phyloP scores from a whole-genome alignment of 2,888 invertebrate genomes.

The Xestoiulus laeticollis region DNA sequence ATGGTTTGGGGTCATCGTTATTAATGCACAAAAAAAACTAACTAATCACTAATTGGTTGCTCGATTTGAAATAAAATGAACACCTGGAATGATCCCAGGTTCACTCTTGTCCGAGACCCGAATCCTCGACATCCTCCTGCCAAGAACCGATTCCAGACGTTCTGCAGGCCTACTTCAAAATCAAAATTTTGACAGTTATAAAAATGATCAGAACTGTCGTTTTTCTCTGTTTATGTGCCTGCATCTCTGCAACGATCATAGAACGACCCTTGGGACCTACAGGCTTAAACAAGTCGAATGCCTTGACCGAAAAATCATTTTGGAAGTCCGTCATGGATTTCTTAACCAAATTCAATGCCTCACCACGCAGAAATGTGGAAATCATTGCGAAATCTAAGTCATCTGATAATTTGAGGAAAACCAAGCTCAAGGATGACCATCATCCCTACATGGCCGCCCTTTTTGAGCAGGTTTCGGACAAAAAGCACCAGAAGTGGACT shows the following conservation, averaged over 20 bases:
- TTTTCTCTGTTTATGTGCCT: not conserved
- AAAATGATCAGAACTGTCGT: not conserved
- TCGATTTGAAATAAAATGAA: constrained; percentile 15
- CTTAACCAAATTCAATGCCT: not conserved
- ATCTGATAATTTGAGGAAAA: not conserved
- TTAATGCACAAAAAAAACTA: not conserved
- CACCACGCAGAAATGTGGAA: not conserved
- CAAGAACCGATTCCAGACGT: not conserved
- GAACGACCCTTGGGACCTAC: not conserved
- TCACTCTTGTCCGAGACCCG: not conserved
- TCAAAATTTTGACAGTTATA: not conserved
- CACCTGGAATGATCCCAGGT: not conserved
- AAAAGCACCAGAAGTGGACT: constrained; percentile 30
- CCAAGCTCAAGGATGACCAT: not conserved
- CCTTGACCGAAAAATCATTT: not conserved
- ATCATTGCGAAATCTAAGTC: not conserved
- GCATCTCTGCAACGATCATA: not conserved
- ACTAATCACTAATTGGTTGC: constrained; percentile 29
- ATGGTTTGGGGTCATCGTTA: not conserved
- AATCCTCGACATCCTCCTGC: not conserved
- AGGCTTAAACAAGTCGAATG: not conserved
- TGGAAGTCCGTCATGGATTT: not conserved
- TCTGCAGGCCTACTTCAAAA: not conserved
- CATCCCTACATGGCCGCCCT: constrained; percentile 27
- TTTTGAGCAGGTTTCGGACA: not conserved